A percentile compares a stretch with the other conserved stretches of the same genome.
phyloP scores from a whole-genome alignment of 2,888 invertebrate species.

The Andrena flavipes region DNA sequence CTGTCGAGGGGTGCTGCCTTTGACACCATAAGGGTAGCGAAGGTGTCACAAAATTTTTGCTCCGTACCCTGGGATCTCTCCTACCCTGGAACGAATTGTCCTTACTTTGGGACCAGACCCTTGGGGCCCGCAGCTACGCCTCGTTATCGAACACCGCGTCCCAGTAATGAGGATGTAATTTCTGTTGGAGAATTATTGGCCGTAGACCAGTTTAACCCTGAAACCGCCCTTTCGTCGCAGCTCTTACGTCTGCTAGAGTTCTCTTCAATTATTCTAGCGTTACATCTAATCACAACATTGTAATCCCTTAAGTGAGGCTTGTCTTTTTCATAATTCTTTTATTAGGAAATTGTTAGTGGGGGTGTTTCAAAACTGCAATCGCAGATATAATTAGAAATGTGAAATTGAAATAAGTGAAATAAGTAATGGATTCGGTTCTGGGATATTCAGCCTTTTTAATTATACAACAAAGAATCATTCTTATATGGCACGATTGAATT shows the following conservation, averaged over 20 bases:
- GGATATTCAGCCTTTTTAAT: too few relatives aligned
- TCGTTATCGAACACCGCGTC: conserved; percentile 39
- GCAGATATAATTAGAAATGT: too few relatives aligned
- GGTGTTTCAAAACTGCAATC: too few relatives aligned
- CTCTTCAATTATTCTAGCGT: neutral
- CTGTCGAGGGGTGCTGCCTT: conserved; percentile 59
- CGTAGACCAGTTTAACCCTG: neutral
- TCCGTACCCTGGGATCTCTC: too few relatives aligned
- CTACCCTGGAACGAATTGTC: conserved; percentile 64
- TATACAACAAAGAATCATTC: too few relatives aligned
- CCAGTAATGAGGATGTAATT: conserved; percentile 52
- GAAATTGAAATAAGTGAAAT: too few relatives aligned
- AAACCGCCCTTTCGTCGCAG: conserved; percentile 36
- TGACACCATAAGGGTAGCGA: conserved; percentile 80
- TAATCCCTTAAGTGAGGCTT: too few relatives aligned
- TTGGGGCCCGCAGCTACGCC: conserved; percentile 11
- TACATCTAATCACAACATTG: neutral
- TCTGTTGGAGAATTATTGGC: neutral
- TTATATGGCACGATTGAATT: too few relatives aligned
- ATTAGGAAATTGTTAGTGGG: too few relatives aligned
- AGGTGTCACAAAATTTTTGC: conserved; percentile 62
- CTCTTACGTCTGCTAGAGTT: neutral
- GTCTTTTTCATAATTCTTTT: too few relatives aligned
- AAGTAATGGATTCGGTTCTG: too few relatives aligned
- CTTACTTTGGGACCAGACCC: conserved; percentile 27